Conservation (phyloP, 1,140 invertebrate genomes). For the Gonatopus flavifemur region DNA sequence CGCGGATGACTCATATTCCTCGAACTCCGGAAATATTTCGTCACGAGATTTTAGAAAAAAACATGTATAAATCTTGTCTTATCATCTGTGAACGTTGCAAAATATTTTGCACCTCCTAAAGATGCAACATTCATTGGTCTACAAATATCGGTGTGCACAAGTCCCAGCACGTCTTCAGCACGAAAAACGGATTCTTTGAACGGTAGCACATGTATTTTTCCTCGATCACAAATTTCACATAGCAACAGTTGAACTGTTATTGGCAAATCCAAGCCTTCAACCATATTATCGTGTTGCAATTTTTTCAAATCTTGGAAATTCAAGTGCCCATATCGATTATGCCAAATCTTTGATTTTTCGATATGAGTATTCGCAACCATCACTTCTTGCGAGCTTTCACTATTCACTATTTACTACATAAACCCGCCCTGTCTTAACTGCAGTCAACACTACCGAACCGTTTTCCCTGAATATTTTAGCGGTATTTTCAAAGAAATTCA, state of each 20-base stretch:
- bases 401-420: conserved; percentile 27
- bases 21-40: neutral
- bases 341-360: conserved; percentile 33
- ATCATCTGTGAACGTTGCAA: conserved; percentile 4
- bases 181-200: neutral
- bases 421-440: neutral
- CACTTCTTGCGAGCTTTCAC: conserved; percentile 25
- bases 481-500: neutral
- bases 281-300: neutral
- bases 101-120: conserved; percentile 7
- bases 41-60: too few relatives aligned
- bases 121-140: conserved; percentile 8
- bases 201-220: conserved; percentile 2
- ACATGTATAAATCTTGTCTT: neutral
- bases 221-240: neutral
- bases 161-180: neutral
- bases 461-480: neutral
- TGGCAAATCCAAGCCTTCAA: neutral
- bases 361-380: conserved; percentile 31
- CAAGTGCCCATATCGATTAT: conserved; percentile 4
- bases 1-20: neutral
- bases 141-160: conserved; percentile 3
- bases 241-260: neutral
- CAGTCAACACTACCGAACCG: neutral
- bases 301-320: neutral